Conservation (phyloP, 2,888 invertebrate species). For the Orthonychiurus folsomi region DNA sequence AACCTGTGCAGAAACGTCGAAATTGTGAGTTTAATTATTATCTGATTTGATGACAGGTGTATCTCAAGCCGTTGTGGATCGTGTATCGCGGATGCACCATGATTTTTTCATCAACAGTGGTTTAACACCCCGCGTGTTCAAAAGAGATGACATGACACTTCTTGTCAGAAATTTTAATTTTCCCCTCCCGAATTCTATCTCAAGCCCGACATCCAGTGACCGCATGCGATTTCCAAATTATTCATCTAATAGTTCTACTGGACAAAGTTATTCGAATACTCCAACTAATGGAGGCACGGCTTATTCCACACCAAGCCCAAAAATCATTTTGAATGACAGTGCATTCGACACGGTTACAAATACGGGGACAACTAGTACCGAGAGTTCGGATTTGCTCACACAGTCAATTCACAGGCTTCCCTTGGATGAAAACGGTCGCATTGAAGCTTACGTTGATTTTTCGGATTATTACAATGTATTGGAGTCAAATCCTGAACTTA, state of each 20-base stretch:
- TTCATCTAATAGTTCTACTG: conserved; percentile 16
- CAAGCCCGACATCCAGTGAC: conserved; percentile 41
- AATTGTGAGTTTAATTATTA: too few relatives aligned
- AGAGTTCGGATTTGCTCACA: conserved; percentile 34
- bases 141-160: conserved; percentile 74
- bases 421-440: conserved; percentile 58
- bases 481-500: conserved; percentile 42
- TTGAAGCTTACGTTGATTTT: conserved; percentile 77
- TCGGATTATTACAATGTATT: conserved; percentile 66
- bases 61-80: conserved; percentile 56
- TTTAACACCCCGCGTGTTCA: conserved; percentile 47
- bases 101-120: conserved; percentile 39
- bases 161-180: conserved; percentile 79
- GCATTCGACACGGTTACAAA: conserved; percentile 7
- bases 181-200: conserved; percentile 56
- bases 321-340: conserved; percentile 13
- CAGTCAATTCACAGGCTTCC: conserved; percentile 46
- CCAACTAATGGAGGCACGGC: conserved; percentile 27
- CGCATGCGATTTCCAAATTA: conserved; percentile 14
- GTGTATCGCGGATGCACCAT: conserved; percentile 44
- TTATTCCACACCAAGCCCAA: conserved; percentile 15
- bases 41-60: too few relatives aligned
- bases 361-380: conserved; percentile 29
- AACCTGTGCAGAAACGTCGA: too few relatives aligned
- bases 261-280: conserved; percentile 13